Evolutionary conservation across 1,140 invertebrate species (phyloP), one percentile per base, ranked within the genome.

Genomic region (Drosophila dunni): DNA sequence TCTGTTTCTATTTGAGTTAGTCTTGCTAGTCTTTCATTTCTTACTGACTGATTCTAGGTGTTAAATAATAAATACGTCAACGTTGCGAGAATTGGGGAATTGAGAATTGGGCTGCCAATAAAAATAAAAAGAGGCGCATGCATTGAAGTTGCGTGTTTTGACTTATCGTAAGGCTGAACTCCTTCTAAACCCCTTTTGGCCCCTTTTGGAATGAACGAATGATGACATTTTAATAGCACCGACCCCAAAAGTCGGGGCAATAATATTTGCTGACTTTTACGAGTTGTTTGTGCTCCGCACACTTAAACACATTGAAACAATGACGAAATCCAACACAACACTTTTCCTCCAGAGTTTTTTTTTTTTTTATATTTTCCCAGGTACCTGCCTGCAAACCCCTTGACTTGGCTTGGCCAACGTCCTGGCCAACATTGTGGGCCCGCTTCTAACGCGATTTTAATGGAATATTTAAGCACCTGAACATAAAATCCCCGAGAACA

Each of bases 11-110:
- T 48, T 33, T 7, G 7, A 17, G 1, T 17, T 7, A 15, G 13
- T 45, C 44, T 46, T 40, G 4, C 7, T 45, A 15, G 15, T 45
- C 6, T 45, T n/a, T 46, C 3, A 46, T 33, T 54, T 15, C 33
- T 53, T 10, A 13, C 54, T 24, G 29, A 36, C 54, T 61, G 53
- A 54, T 38, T 34, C 79, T 79, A 86, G 83, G 83, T 86, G 83
- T 86, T 86, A 83, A 88, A 86, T 86, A 86, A 88, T 88, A 88
- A 88, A 86, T 86, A 86, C 83, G 79, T 56, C 72, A 67, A 10
- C 70, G 3, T 20, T 15, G 38, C 7, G n/a, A 9, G 54, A 78
- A 78, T 71, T 67, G 48, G 48, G 17, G 17, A 20, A 20, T 20
- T 20, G 17, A 77, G 65, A 62, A 63, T 66, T 76, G 77, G 64